Conservation (phyloP, 2,113 vertebrate genomes). For the Aegithalos caudatus region DNA sequence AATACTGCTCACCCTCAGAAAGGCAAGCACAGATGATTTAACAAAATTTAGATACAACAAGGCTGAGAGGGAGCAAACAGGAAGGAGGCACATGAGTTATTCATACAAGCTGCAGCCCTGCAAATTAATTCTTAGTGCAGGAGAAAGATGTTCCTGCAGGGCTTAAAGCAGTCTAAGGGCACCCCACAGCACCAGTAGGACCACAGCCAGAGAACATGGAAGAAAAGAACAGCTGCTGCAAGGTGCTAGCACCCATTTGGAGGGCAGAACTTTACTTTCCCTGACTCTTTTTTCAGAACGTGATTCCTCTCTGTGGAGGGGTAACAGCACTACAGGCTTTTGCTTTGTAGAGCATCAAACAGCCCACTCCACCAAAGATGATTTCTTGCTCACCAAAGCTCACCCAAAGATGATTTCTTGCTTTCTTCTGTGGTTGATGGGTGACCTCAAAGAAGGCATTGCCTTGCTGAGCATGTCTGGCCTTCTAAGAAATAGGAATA, state of each 20-base stretch:
- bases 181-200: neutral
- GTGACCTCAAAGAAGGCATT: neutral
- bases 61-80: neutral
- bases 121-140: neutral
- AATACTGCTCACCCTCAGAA: neutral
- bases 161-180: neutral
- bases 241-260: neutral
- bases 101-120: neutral
- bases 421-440: neutral
- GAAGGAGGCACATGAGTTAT: neutral
- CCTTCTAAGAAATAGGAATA: neutral
- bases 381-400: too few relatives aligned
- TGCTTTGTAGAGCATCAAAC: neutral
- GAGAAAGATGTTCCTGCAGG: neutral
- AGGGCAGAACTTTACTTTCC: accelerated
- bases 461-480: neutral
- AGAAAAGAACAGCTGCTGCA: neutral
- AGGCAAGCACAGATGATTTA: neutral
- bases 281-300: neutral
- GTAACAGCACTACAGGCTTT: neutral
- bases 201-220: neutral
- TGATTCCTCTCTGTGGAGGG: neutral
- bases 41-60: neutral
- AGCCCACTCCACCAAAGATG: neutral
- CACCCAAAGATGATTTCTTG: neutral